Evolutionary conservation across 2,797 vertebrate species (phyloP).

Genomic region (Labeo calbasu): DNA sequence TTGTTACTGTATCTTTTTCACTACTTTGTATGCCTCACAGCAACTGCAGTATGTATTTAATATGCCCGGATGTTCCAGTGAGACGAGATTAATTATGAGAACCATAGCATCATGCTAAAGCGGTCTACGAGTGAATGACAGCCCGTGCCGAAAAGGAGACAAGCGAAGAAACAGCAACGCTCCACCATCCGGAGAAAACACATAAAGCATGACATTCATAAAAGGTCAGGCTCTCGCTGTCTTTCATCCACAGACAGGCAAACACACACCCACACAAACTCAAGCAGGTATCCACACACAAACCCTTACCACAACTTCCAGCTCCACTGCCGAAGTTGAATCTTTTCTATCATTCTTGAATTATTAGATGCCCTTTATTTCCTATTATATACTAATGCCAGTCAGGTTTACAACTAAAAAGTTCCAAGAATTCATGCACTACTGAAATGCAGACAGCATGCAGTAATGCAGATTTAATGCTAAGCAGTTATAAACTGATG

Average conservation of each 20-base stretch:
- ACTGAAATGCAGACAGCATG: background rate
- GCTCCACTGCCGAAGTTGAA: background rate
- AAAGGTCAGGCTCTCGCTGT: slow-evolving; percentile 63
- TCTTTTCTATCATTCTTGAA: background rate
- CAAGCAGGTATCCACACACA: slow-evolving; percentile 6
- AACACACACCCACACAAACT: slow-evolving; percentile 26
- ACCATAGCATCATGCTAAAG: slow-evolving; percentile 40
- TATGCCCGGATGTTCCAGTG: slow-evolving; percentile 29
- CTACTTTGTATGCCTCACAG: slow-evolving; percentile 14
- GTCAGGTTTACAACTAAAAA: background rate
- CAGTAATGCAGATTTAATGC: background rate
- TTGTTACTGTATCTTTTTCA: background rate
- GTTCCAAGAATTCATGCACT: background rate
- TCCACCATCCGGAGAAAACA: slow-evolving; percentile 47
- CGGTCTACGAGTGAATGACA: slow-evolving; percentile 53
- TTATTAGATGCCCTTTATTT: background rate
- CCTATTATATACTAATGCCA: background rate
- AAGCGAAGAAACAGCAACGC: slow-evolving; percentile 39
- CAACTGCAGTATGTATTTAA: slow-evolving; percentile 36
- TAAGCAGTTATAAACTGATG: background rate
- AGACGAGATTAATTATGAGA: slow-evolving; percentile 42
- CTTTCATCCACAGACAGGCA: slow-evolving; percentile 18
- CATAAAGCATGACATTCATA: slow-evolving; percentile 61
- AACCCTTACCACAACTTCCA: background rate
- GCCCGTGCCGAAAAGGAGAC: slow-evolving; percentile 31